Evolutionary conservation across 2,797 vertebrate genomes (phyloP), one percentile per base, ranked within the genome.

Genomic region (Loriculus beryllinus): DNA sequence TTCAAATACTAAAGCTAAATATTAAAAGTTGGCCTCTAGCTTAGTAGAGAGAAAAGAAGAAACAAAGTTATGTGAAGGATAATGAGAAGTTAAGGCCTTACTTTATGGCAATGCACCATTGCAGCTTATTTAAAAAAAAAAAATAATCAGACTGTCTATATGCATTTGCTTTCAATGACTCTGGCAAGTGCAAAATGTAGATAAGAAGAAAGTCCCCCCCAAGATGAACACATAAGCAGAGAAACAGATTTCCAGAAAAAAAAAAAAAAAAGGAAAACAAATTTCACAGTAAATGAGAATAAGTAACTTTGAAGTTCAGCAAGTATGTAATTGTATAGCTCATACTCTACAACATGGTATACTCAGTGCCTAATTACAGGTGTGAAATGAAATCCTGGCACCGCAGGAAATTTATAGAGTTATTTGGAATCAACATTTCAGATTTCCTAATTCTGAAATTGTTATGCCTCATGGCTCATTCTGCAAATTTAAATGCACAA

Each of bases 341-440:
- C 28, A 40, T 71, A 35, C 23, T 72, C 57, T 57, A 76, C 33
- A 93, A 47, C 69, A 84, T 11, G 31, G 72, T 79, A 52, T 18
- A 20, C n/a, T 87, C 69, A 77, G 20, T 47, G 63, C 26, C 69
- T 80, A 62, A 68, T 89, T 85, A 76, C 52, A 95, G 68, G 45
- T 83, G 47, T 43, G 42, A 35, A 31, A 81, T 59, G 62, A 87
- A 95, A 89, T 81, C 28, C 79, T 91, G 49, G n/a, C 72, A 91
- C 26, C 63, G 54, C 48, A 75, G 29, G 37, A 92, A 86, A 68
- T 91, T 93, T 85, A 86, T 15, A 52, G 71, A 74, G 25, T 69
- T 92, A 86, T 67, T 82, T 72, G 21, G 76, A 93, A 96, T 80
- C 87, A 95, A 81, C 72, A 76, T 86, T 93, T 88, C 56, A 82